Evolutionary conservation across 2,888 invertebrate genomes (phyloP).

Genomic region (Spodoptera littoralis): DNA sequence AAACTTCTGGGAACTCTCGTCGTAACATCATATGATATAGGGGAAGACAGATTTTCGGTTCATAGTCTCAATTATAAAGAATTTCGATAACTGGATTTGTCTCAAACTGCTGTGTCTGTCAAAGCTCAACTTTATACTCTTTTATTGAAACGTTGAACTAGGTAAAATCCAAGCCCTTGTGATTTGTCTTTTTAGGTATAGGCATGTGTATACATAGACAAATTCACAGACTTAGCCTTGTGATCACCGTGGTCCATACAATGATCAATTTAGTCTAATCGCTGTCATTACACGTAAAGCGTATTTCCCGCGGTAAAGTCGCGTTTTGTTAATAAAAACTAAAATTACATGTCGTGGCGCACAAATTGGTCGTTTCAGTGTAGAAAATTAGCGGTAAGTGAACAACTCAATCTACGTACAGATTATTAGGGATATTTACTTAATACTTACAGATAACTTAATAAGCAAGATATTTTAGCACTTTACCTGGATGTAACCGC

Average conservation of each 20-base stretch:
- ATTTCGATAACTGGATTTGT: neutral
- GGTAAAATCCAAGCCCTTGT: too few species aligned
- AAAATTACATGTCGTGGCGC: conserved; percentile 51
- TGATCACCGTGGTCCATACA: conserved; percentile 23
- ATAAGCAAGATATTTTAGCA: conserved; percentile 70
- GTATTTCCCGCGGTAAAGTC: conserved; percentile 34
- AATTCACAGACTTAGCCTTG: conserved; percentile 11
- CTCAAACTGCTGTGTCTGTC: too few species aligned
- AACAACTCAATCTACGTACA: conserved; percentile 63
- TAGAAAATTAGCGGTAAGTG: conserved; percentile 61
- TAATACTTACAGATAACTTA: conserved; percentile 74
- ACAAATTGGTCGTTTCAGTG: conserved; percentile 58
- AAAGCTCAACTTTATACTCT: too few species aligned
- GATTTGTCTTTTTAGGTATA: neutral
- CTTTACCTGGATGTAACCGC: conserved; percentile 59
- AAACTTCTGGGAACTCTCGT: too few species aligned
- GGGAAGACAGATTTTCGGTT: too few species aligned
- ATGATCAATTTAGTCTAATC: conserved; percentile 50
- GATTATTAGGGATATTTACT: conserved; percentile 69
- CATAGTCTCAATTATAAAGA: neutral
- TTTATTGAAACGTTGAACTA: too few species aligned
- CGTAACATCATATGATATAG: too few species aligned
- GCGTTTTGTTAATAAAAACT: conserved; percentile 53
- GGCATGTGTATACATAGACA: neutral
- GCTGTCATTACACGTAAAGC: conserved; percentile 50